Evolutionary conservation across 2,797 vertebrate genomes (phyloP).

Genomic region (Coccyzus lansbergi): DNA sequence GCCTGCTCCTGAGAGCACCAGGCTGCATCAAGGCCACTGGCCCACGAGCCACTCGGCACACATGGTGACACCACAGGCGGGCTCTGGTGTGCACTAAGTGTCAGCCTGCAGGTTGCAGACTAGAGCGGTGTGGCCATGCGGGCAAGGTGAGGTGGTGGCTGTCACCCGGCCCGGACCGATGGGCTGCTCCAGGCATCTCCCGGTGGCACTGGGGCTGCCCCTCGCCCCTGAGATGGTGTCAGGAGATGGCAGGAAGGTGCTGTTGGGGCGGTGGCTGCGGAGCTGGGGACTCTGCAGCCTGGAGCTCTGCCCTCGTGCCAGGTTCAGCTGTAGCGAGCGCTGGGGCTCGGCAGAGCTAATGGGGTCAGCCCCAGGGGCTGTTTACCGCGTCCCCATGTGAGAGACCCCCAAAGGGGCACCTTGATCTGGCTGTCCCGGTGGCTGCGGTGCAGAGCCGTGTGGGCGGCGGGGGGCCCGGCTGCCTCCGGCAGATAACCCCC

Average conservation of each 20-base stretch:
- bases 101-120: not conserved
- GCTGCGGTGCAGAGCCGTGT: not conserved
- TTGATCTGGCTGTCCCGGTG: not conserved
- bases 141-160: not conserved
- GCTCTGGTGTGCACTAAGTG: not conserved
- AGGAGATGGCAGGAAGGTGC: not conserved
- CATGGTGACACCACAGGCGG: accelerated
- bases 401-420: slow-evolving; percentile 8
- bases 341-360: not conserved
- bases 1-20: not conserved
- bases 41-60: accelerated
- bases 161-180: accelerated
- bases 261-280: accelerated
- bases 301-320: not conserved
- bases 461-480: slow-evolving; percentile 42
- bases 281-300: not conserved
- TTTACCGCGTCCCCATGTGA: not conserved
- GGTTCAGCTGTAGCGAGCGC: accelerated
- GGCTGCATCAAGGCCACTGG: accelerated
- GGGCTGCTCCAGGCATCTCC: not conserved
- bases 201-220: not conserved
- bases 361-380: not conserved
- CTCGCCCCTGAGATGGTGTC: accelerated
- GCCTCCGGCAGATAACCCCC: slow-evolving; percentile 40
- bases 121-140: not conserved